Conservation (phyloP, 92 coral and sea anemone species). For the Porites lobata region DNA sequence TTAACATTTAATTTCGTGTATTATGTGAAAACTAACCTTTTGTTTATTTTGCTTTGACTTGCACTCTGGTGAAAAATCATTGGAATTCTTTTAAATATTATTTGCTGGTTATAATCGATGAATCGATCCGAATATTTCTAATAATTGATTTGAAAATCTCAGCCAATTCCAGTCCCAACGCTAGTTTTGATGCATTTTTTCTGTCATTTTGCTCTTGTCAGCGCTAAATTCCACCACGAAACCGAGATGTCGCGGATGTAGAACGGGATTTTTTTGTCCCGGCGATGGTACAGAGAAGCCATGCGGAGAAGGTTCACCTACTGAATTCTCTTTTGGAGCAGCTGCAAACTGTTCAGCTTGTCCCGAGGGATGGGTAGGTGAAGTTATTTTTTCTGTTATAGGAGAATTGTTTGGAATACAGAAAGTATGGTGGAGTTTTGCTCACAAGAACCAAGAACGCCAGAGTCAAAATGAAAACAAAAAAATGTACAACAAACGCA, state of each 20-base stretch:
- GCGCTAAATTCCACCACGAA: constrained; percentile 79
- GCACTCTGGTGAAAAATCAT: too few relatives aligned
- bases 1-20: too few relatives aligned
- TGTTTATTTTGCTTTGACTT: too few relatives aligned
- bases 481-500: too few relatives aligned
- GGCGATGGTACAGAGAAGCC: constrained; percentile 94
- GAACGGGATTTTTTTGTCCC: constrained; percentile 84
- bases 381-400: not conserved
- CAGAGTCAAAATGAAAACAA: too few relatives aligned
- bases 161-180: too few relatives aligned
- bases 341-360: constrained; percentile 82
- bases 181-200: not conserved
- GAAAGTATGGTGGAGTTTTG: not conserved
- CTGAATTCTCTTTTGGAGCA: constrained; percentile 91
- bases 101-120: too few relatives aligned
- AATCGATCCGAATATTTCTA: too few relatives aligned
- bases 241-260: constrained; percentile 95
- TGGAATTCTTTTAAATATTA: too few relatives aligned
- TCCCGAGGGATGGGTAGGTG: constrained; percentile 96
- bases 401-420: constrained; percentile 13
- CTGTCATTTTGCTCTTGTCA: not conserved
- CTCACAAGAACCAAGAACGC: too few relatives aligned
- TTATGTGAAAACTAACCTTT: too few relatives aligned
- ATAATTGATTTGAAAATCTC: too few relatives aligned
- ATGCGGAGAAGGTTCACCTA: constrained; percentile 83